Evolutionary conservation across 1,140 invertebrate genomes (phyloP).

Genomic region (Maconellicoccus hirsutus): DNA sequence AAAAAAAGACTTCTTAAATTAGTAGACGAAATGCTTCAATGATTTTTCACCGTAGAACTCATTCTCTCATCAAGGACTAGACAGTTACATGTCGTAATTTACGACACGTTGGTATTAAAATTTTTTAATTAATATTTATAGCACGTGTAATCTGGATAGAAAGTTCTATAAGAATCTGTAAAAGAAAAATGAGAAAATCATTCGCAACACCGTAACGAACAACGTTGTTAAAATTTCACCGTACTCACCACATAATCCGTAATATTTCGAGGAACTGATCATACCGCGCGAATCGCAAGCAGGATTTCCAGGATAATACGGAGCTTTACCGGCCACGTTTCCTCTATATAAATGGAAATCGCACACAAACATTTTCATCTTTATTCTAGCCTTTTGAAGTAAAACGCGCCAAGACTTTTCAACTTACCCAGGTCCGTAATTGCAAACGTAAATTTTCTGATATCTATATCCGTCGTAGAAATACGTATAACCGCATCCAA

Average conservation of each 20-base stretch:
- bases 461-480: slow-evolving; percentile 55
- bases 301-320: slow-evolving; percentile 60
- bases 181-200: not conserved
- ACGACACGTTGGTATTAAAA: no score
- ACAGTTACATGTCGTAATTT: not conserved
- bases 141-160: slow-evolving; percentile 14
- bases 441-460: slow-evolving; percentile 73
- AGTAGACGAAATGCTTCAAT: not conserved
- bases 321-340: slow-evolving; percentile 59
- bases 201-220: not conserved
- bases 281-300: slow-evolving; percentile 56
- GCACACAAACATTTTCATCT: slow-evolving; percentile 13
- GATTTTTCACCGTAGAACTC: not conserved
- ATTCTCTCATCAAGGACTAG: not conserved
- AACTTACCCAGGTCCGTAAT: slow-evolving; percentile 66
- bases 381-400: no score
- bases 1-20: no score
- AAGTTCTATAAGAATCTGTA: slow-evolving; percentile 11
- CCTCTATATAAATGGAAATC: slow-evolving; percentile 37
- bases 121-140: not conserved
- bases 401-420: slow-evolving; percentile 24
- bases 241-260: slow-evolving; percentile 61
- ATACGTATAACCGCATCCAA: slow-evolving; percentile 71
- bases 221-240: not conserved
- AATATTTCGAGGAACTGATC: slow-evolving; percentile 53